Percentiles rank a stretch among this genome's conserved stretches.
These are phyloP conservation scores for Siniperca chuatsi DNA, from an alignment of 2,113 vertebrate species.

Conservation along the genomic window DNA sequence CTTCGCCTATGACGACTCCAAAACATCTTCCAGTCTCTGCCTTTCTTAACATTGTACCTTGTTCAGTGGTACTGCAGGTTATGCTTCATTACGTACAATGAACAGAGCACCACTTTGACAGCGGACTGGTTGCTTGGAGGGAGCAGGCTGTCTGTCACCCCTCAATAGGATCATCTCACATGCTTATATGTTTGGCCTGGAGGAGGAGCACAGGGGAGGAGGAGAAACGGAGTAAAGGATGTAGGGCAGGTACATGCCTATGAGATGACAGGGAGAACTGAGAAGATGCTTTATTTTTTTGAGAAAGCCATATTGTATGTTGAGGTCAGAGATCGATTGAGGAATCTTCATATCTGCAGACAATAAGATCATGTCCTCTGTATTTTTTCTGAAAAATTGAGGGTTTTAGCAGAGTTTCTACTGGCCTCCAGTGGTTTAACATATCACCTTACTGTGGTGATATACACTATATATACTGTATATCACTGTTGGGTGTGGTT, in stretches of 20 bases:
- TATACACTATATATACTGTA: too few relatives aligned
- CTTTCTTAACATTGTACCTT: neutral
- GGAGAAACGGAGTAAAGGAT: neutral
- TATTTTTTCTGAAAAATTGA: neutral
- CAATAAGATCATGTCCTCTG: neutral
- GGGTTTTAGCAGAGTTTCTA: neutral
- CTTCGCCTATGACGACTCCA: neutral
- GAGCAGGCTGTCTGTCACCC: slow-evolving; percentile 44
- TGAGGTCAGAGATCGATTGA: neutral
- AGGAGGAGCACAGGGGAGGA: slow-evolving; percentile 36
- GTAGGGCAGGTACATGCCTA: neutral
- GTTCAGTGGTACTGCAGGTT: slow-evolving; percentile 47
- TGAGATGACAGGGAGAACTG: neutral
- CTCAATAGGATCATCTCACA: slow-evolving; percentile 71
- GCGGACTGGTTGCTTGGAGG: slow-evolving; percentile 37
- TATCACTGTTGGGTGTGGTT: too few relatives aligned
- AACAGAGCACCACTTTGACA: slow-evolving; percentile 55
- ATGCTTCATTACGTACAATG: slow-evolving; percentile 73
- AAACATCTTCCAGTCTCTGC: neutral
- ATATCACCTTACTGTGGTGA: too few relatives aligned
- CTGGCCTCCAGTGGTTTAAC: neutral
- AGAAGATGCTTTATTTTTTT: neutral
- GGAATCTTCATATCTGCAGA: too few relatives aligned
- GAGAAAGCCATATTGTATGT: neutral
- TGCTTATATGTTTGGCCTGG: slow-evolving; percentile 45